Conservation (phyloP, 2,797 vertebrate species). For the Enteromius fasciolatus region DNA sequence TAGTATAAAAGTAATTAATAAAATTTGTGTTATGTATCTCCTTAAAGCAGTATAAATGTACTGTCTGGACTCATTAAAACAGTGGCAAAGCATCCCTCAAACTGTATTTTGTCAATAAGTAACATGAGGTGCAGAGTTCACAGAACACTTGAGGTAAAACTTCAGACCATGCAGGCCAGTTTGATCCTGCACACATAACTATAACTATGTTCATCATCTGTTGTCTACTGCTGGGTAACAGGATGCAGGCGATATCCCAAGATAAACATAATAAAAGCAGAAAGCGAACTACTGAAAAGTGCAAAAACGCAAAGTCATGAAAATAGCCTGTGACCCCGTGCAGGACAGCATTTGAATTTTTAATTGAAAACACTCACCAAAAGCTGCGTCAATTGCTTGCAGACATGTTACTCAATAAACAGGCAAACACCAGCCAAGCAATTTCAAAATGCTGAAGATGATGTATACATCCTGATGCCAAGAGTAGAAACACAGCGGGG, state of each 20-base stretch:
- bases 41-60: slow-evolving; percentile 22
- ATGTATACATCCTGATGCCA: slow-evolving; percentile 64
- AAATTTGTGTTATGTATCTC: background rate
- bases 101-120: slow-evolving; percentile 11
- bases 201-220: slow-evolving; percentile 9
- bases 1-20: background rate
- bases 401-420: slow-evolving; percentile 64
- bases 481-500: slow-evolving; percentile 67
- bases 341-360: slow-evolving; percentile 41
- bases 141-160: background rate
- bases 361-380: slow-evolving; percentile 51
- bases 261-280: slow-evolving; percentile 30
- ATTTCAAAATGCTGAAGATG: slow-evolving; percentile 58
- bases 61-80: slow-evolving; percentile 10
- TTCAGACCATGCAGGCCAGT: background rate
- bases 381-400: slow-evolving; percentile 55
- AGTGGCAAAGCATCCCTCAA: background rate
- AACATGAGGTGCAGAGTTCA: slow-evolving; percentile 5
- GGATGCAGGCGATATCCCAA: background rate
- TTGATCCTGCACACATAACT: background rate
- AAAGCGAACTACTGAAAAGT: slow-evolving; percentile 21
- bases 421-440: slow-evolving; percentile 56
- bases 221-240: background rate
- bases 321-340: slow-evolving; percentile 50
- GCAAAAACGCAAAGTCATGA: slow-evolving; percentile 61